These are phyloP conservation scores for Boloria selene DNA, from an alignment of 2,888 invertebrate species.

Conservation along the genomic window DNA sequence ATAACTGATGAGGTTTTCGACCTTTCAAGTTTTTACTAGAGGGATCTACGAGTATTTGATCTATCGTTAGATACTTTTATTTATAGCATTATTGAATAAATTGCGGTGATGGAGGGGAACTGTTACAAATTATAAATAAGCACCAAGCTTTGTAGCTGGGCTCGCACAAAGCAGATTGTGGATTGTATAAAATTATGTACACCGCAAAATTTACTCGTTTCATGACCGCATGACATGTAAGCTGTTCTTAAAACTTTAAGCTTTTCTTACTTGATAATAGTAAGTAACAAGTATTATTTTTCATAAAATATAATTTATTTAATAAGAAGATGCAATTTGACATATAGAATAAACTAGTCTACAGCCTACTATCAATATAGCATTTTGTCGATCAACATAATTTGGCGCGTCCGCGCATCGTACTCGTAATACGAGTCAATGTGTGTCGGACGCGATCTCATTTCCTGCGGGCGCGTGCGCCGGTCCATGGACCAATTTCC, in stretches of 20 bases:
- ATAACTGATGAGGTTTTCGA: not conserved
- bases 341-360: not conserved
- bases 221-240: slow-evolving; percentile 12
- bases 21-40: too few relatives aligned
- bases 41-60: not conserved
- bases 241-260: slow-evolving; percentile 14
- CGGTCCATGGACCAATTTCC: slow-evolving; percentile 75
- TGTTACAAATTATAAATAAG: slow-evolving; percentile 12
- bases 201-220: slow-evolving; percentile 17
- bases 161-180: slow-evolving; percentile 11
- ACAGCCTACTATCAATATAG: not conserved
- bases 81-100: slow-evolving; percentile 5
- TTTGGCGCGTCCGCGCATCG: slow-evolving; percentile 49
- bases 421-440: slow-evolving; percentile 71
- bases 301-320: not conserved
- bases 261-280: slow-evolving; percentile 3
- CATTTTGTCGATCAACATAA: slow-evolving; percentile 22
- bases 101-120: slow-evolving; percentile 3
- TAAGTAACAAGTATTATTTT: not conserved
- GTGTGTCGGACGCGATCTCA: slow-evolving; percentile 77
- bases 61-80: slow-evolving; percentile 6
- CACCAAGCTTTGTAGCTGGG: not conserved
- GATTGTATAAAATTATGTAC: slow-evolving; percentile 16
- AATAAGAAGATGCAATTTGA: not conserved
- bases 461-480: slow-evolving; percentile 75